Base-by-base conservation (phyloP, 1,140 invertebrate species). In the Ridgeia piscesae region DNA sequence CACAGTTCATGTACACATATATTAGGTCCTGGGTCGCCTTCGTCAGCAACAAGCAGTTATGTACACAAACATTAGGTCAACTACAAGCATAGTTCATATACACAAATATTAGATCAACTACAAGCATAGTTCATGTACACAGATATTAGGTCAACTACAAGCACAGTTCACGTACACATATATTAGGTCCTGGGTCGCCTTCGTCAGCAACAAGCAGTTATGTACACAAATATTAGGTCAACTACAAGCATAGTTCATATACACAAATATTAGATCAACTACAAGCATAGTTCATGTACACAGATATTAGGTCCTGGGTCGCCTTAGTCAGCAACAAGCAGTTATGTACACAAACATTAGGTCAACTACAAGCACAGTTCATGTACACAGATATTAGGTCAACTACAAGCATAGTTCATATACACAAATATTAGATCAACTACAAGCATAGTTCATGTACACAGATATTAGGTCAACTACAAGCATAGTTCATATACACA, bases 11-110 rank as follows among this genome's bases (percentile, higher is more conserved):
- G 95, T 98, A 99, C 91, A 99, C 11, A 11, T 4, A 4, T 11
- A 42, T 42, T 11, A 42, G 42, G 42, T 42, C 42, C 42, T 42
- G 42, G 42, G 11, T 11, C 4, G 42, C n/a, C n/a, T n/a, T n/a
- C n/a, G 42, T 42, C 42, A 42, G 11, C 11, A 6, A 42, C 42
- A 42, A 42, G 42, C 97, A 94, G 99, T 99, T 93, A 98, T 97
- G 95, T 98, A 99, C 91, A 99, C 97, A 93, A 98, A 98, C 92
- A 98, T 97, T 2, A 99, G 96, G 98, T 98, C 89, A 99, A 95
- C 96, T 96, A 92, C 48, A 88, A 92, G 48, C 42, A 92, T n/a
- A 91, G 48, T 27, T 1, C 21, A 91, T 33, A 90, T 33, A 90
- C 33, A 90, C 89, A 33, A 33, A 2, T 27, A 90, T 34, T 33